Conservation (phyloP, 2,113 vertebrate species). For the Sebastes fasciatus region DNA sequence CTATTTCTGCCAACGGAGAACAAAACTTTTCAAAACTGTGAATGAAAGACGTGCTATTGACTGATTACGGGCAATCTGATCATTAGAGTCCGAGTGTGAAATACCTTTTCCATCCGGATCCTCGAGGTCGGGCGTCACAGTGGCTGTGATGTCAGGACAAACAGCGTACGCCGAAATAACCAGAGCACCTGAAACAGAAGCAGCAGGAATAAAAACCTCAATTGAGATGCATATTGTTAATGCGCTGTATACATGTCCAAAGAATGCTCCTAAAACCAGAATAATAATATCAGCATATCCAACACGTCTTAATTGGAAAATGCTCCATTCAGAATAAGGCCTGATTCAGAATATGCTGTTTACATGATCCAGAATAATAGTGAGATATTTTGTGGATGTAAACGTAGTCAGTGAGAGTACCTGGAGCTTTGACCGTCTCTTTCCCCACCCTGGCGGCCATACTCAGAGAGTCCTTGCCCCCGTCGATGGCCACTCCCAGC, state of each 20-base stretch:
- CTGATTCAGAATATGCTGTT: too few relatives aligned
- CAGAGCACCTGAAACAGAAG: constrained; percentile 85
- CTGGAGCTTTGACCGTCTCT: constrained; percentile 91
- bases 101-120: constrained; percentile 87
- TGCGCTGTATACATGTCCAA: too few relatives aligned
- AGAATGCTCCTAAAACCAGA: too few relatives aligned
- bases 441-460: constrained; percentile 91
- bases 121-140: constrained; percentile 93
- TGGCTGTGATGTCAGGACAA: constrained; percentile 93
- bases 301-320: too few relatives aligned
- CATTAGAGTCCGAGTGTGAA: background rate
- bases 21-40: background rate
- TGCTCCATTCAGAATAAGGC: too few relatives aligned
- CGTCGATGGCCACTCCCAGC: constrained; percentile 91
- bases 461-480: constrained; percentile 95
- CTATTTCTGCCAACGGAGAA: background rate
- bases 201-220: background rate
- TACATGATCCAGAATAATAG: too few relatives aligned
- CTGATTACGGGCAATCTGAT: too few relatives aligned
- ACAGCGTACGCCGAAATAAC: constrained; percentile 93
- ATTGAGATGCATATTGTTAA: background rate
- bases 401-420: constrained; percentile 64
- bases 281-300: too few relatives aligned
- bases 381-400: too few relatives aligned
- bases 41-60: background rate